A percentile compares a stretch with the other conserved stretches of the same genome.
Conservation (phyloP, 2,888 invertebrate species). For the Scaptomyza reducta region DNA sequence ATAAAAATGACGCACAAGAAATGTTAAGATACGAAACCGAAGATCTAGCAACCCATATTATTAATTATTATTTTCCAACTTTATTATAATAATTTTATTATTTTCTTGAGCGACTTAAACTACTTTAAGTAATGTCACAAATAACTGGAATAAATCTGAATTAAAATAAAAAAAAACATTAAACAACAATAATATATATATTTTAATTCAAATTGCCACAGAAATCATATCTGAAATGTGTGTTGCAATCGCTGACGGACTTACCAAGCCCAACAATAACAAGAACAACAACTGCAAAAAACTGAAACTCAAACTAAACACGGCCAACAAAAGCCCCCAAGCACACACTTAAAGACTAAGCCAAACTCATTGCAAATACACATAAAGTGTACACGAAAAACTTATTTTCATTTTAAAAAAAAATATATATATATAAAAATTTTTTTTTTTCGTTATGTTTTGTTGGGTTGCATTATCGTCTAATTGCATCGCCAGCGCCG, state of each 20-base stretch:
- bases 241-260: conserved; percentile 61
- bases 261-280: conserved; percentile 15
- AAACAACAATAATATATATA: conserved; percentile 27
- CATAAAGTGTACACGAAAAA: conserved; percentile 23
- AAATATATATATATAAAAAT: neutral
- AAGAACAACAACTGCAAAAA: conserved; percentile 3
- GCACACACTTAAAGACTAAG: conserved; percentile 18
- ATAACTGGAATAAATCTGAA: neutral
- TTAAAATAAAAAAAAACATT: conserved; percentile 1
- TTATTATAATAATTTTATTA: no score
- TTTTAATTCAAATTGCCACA: conserved; percentile 54
- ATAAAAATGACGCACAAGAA: no score
- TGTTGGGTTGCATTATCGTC: conserved; percentile 65
- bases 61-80: no score
- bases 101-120: no score
- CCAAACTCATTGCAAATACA: conserved; percentile 49
- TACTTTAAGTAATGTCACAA: neutral
- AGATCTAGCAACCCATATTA: no score
- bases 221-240: conserved; percentile 43
- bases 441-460: conserved; percentile 12
- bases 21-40: no score
- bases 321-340: conserved; percentile 50
- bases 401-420: conserved; percentile 21
- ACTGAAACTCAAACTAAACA: conserved; percentile 39
- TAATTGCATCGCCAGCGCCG: conserved; percentile 70